Evolutionary conservation across 2,888 invertebrate genomes (phyloP).

Genomic region (Aleiodes leptofemur): DNA sequence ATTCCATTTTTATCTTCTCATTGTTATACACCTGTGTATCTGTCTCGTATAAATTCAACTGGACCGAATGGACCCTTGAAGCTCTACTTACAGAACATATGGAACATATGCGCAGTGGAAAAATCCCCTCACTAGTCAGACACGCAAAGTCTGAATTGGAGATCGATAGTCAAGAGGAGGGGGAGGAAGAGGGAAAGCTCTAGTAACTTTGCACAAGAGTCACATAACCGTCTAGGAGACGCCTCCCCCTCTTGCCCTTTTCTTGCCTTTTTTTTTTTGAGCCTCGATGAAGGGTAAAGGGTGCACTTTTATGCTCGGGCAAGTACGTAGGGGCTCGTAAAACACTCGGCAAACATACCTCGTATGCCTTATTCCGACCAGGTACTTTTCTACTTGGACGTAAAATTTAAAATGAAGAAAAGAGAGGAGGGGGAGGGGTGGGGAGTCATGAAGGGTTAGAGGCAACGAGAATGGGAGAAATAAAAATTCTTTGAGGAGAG

Average conservation of each 20-base stretch:
- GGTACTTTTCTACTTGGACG: not conserved
- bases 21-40: not conserved
- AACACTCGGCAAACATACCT: conserved; percentile 42
- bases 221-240: conserved; percentile 52
- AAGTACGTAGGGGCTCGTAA: conserved; percentile 52
- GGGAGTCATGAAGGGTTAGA: not conserved
- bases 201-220: conserved; percentile 53
- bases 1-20: not conserved
- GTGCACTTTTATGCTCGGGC: conserved; percentile 51
- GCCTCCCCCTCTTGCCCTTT: not conserved
- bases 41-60: conserved; percentile 6
- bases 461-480: not conserved
- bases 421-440: not conserved
- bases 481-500: not conserved
- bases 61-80: not conserved
- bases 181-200: conserved; percentile 32
- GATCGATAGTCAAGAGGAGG: conserved; percentile 51
- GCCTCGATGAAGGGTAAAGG: conserved; percentile 48
- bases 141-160: conserved; percentile 53
- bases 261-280: conserved; percentile 14
- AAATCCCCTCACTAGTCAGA: conserved; percentile 52
- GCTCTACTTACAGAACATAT: conserved; percentile 23
- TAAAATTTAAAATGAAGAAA: conserved; percentile 3
- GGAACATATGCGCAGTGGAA: conserved; percentile 50
- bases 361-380: conserved; percentile 36